Evolutionary conservation across 2,113 vertebrate species (phyloP).

Genomic region (Campylomormyrus tamandua): DNA sequence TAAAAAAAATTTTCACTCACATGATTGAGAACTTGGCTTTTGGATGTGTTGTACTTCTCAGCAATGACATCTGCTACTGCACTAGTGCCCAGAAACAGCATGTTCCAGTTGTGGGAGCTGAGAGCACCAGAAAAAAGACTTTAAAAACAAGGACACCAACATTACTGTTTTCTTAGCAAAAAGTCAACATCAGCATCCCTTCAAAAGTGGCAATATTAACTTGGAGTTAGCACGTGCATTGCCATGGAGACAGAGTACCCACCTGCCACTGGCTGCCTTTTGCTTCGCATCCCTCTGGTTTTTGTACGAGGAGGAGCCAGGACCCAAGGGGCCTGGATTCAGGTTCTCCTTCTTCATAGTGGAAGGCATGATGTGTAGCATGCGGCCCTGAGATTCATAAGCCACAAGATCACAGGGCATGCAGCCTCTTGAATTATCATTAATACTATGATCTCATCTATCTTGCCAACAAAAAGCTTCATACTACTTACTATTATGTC

Average conservation of each 20-base stretch:
- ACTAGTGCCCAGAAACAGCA: constrained; percentile 82
- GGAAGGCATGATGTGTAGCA: constrained; percentile 86
- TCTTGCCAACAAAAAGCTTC: neutral
- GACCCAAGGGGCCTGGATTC: constrained; percentile 36
- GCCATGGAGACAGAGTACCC: neutral
- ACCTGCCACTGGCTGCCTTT: constrained; percentile 86
- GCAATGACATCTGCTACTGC: constrained; percentile 87
- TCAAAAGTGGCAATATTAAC: neutral
- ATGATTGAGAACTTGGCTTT: constrained; percentile 89
- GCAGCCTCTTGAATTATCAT: neutral
- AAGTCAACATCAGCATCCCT: neutral
- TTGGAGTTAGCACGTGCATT: neutral
- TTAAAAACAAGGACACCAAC: neutral
- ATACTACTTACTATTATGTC: neutral
- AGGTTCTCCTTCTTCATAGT: constrained; percentile 77
- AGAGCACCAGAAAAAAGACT: constrained; percentile 8
- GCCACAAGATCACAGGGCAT: neutral
- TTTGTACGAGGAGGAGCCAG: constrained; percentile 76
- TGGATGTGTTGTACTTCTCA: constrained; percentile 84
- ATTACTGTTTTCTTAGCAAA: neutral
- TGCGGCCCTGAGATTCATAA: constrained; percentile 67
- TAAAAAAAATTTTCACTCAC: constrained; percentile 59
- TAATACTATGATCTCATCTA: neutral
- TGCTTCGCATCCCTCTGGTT: constrained; percentile 78
- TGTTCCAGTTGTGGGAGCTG: constrained; percentile 96